These are phyloP conservation scores for Sapayoa aenigma DNA, from an alignment of 2,113 vertebrate genomes.

Conservation along the genomic window DNA sequence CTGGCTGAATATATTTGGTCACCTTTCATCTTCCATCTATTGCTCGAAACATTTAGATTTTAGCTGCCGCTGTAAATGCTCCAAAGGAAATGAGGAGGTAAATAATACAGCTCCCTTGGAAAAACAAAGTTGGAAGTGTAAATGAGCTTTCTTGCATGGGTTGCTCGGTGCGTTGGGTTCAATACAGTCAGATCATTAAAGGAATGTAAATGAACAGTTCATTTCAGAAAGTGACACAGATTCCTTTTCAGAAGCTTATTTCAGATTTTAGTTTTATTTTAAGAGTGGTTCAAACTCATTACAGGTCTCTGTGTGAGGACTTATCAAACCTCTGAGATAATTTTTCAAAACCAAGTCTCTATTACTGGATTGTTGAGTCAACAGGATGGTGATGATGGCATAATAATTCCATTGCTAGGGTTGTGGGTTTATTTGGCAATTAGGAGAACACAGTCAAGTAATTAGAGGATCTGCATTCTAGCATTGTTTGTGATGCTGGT, in stretches of 20 bases:
- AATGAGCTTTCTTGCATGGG: constrained; percentile 38
- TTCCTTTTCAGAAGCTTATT: constrained; percentile 31
- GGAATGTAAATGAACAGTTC: constrained; percentile 40
- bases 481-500: neutral
- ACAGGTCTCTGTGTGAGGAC: neutral
- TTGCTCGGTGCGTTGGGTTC: neutral
- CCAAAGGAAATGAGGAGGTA: constrained; percentile 16
- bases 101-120: neutral
- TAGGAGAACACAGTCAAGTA: constrained; percentile 4
- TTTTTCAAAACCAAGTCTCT: constrained; percentile 20
- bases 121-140: constrained; percentile 36
- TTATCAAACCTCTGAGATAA: neutral
- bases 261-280: constrained; percentile 15
- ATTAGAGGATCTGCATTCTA: neutral
- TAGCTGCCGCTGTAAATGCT: neutral
- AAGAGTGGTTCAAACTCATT: neutral
- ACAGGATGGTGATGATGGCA: neutral
- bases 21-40: constrained; percentile 4
- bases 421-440: constrained; percentile 26
- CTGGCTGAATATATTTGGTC: neutral
- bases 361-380: constrained; percentile 6
- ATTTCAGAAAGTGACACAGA: constrained; percentile 15
- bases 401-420: neutral
- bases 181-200: constrained; percentile 44
- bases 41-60: neutral